phyloP scores from a whole-genome alignment of 2,888 invertebrate species.

The Mythimna impura region DNA sequence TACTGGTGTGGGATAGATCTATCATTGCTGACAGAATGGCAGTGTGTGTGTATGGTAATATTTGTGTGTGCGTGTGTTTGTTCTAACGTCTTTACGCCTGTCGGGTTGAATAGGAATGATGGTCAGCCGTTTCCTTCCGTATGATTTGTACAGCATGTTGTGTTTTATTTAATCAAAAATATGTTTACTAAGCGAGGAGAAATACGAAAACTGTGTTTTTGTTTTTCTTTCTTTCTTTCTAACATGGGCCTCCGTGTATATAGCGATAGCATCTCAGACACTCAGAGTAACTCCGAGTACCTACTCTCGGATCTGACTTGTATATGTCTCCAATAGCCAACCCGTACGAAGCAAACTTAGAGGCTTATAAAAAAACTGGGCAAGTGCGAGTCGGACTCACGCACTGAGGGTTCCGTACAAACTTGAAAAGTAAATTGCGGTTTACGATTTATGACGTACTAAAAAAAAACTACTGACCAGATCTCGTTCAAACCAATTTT shows the following conservation, averaged over 20 bases:
- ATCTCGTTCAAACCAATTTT: no score
- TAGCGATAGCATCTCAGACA: neutral
- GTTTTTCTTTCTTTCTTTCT: no score
- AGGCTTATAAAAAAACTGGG: no score
- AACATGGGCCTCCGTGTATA: neutral
- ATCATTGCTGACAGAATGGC: neutral
- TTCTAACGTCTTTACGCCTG: conserved; percentile 30
- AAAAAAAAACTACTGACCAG: no score
- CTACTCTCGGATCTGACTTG: no score
- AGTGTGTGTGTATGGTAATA: neutral
- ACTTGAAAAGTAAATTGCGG: no score
- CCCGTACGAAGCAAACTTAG: no score
- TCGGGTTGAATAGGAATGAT: conserved; percentile 39
- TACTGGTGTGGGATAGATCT: conserved; percentile 19
- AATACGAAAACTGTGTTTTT: neutral
- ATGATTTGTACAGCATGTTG: conserved; percentile 19
- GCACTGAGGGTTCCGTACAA: no score
- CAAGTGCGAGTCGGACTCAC: no score
- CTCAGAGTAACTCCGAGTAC: no score
- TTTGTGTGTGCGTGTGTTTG: neutral
- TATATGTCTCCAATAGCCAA: no score
- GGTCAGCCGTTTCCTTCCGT: conserved; percentile 25
- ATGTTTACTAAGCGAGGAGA: neutral
- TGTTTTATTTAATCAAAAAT: neutral
- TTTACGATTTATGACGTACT: no score